A percentile compares a stretch with the other conserved stretches of the same genome.
Evolutionary conservation across 2,888 invertebrate species (phyloP).

Genomic region (Diaperis boleti): DNA sequence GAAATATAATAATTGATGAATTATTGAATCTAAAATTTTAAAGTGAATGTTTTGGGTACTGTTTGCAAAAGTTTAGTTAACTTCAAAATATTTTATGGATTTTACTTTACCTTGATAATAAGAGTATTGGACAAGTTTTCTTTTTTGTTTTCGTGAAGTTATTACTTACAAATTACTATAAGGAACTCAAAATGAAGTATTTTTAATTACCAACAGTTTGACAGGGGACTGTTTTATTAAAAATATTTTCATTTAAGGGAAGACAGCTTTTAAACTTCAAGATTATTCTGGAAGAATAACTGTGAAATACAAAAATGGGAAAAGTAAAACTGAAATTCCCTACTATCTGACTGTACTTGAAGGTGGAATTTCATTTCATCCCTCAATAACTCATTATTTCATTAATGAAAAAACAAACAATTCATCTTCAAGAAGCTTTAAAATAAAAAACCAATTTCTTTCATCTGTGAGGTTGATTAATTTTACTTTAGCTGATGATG

Average conservation of each 20-base stretch:
- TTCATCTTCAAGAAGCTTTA: slow-evolving; percentile 66
- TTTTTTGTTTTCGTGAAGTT: too few relatives aligned
- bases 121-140: too few relatives aligned
- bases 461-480: slow-evolving; percentile 80
- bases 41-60: too few relatives aligned
- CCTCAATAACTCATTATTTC: slow-evolving; percentile 69
- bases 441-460: slow-evolving; percentile 79
- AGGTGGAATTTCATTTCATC: slow-evolving; percentile 72
- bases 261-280: slow-evolving; percentile 68
- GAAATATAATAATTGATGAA: too few relatives aligned
- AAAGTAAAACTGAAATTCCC: slow-evolving; percentile 71
- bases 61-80: too few relatives aligned
- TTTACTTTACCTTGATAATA: too few relatives aligned
- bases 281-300: slow-evolving; percentile 71
- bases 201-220: too few relatives aligned
- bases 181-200: too few relatives aligned
- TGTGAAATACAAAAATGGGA: slow-evolving; percentile 68
- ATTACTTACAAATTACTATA: too few relatives aligned
- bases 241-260: slow-evolving; percentile 66
- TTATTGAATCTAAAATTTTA: too few relatives aligned
- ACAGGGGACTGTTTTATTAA: too few relatives aligned
- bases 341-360: slow-evolving; percentile 73
- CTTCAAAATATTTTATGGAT: too few relatives aligned
- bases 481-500: slow-evolving; percentile 74
- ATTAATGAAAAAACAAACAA: slow-evolving; percentile 59